Base-by-base conservation (phyloP, 2,888 invertebrate species). In the Drosophila helvetica region DNA sequence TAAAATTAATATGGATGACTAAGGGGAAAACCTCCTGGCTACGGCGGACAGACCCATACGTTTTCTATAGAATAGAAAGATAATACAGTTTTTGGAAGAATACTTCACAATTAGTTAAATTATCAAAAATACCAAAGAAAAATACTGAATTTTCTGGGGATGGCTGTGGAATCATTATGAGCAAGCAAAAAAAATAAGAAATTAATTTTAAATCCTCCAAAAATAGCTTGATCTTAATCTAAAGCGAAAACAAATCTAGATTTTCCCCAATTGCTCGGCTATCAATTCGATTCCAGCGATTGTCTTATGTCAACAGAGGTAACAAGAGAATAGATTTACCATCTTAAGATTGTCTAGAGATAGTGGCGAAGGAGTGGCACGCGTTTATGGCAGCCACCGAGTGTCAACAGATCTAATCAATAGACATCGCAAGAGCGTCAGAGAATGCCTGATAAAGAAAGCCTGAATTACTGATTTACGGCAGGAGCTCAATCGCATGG, bases 381-480 rank as follows among this genome's bases (percentile, higher is more conserved):
- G 47, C 42, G 17, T 42, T 54, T 43, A 61, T 61, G 25, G 43
- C n/a, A 47, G 33, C 17, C 30, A 46, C 18, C 5, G 38, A 38
- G 38, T 38, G 38, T 38, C 6, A 17, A 42, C 12, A 27, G 25
- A 3, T 59, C 18, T 74, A 77, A 79, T 81, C 86, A 64, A 56
- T 47, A 45, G 42, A 66, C 42, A 15, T 45, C n/a, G 8, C 8
- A 22, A 46, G 22, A 12, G 27, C 48, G 61, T 58, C 30, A 25
- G 12, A 54, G 30, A 65, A 61, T 75, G 72, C 69, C 68, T 59
- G 57, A 57, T 63, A 72, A 52, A 48, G 27, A 1, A 22, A 12
- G 15, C 38, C 33, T 73, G 64, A 71, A 73, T 71, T 71, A 71
- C 55, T 27, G 18, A 25, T 79, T 79, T 76, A 66, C 52, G 30